Conservation (phyloP, 2,888 invertebrate species). For the Thereva nobilitata region DNA sequence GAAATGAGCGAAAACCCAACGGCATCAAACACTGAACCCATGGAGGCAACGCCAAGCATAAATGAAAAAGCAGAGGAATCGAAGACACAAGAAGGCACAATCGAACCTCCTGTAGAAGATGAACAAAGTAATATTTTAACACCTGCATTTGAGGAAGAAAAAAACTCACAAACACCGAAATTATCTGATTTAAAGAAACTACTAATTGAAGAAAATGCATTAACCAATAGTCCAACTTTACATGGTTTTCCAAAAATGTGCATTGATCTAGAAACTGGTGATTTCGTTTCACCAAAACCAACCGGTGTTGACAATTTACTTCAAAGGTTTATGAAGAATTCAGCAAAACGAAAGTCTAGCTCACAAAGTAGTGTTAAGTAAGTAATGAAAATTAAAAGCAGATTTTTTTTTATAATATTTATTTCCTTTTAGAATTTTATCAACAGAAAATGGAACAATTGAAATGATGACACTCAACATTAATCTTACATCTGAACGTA, state of each 20-base stretch:
- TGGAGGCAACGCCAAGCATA: too few relatives aligned
- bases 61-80: too few relatives aligned
- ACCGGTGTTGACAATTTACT: conserved; percentile 70
- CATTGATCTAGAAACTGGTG: conserved; percentile 66
- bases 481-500: not conserved
- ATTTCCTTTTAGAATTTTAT: conserved; percentile 54
- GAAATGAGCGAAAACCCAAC: too few relatives aligned
- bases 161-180: too few relatives aligned
- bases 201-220: not conserved
- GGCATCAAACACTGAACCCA: too few relatives aligned
- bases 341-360: conserved; percentile 63
- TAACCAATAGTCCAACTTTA: conserved; percentile 58
- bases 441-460: conserved; percentile 58
- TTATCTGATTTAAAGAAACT: too few relatives aligned
- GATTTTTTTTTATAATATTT: not conserved
- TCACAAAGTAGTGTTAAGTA: conserved; percentile 61
- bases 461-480: conserved; percentile 48
- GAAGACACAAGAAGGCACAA: too few relatives aligned
- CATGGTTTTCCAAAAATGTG: conserved; percentile 62
- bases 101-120: too few relatives aligned
- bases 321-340: conserved; percentile 72
- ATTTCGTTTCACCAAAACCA: conserved; percentile 53
- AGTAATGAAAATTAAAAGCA: conserved; percentile 31
- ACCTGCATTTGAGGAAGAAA: too few relatives aligned
- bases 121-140: too few relatives aligned